These are phyloP conservation scores for Hippocampus zosterae DNA, from an alignment of 2,113 vertebrate species.

Conservation along the genomic window DNA sequence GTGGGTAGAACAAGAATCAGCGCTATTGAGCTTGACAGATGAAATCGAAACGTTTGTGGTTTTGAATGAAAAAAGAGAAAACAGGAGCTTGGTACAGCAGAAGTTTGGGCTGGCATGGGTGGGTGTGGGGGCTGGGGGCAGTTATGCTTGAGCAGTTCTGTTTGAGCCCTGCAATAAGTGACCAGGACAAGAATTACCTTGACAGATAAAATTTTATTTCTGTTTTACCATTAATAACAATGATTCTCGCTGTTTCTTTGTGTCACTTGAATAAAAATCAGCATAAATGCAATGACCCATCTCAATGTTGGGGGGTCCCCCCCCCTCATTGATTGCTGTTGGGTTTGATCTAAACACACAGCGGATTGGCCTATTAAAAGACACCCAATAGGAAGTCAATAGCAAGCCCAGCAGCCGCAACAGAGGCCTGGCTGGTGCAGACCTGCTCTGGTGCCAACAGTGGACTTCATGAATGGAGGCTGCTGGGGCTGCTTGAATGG, in stretches of 20 bases:
- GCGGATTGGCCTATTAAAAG: conserved; percentile 26
- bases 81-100: no score
- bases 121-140: no score
- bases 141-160: no score
- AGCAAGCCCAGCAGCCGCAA: conserved; percentile 31
- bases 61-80: no score
- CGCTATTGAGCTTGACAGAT: neutral
- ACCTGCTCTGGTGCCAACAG: conserved; percentile 25
- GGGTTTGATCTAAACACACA: neutral
- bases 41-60: no score
- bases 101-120: no score
- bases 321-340: neutral
- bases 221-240: neutral
- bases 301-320: no score
- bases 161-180: no score
- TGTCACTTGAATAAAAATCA: neutral
- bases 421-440: conserved; percentile 41
- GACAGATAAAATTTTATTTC: neutral
- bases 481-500: conserved; percentile 62
- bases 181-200: neutral
- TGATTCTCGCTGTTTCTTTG: neutral
- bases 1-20: neutral
- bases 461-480: conserved; percentile 67
- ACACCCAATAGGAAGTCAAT: conserved; percentile 61
- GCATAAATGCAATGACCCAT: no score